phyloP scores from a whole-genome alignment of 2,113 vertebrate species.

The Mystacornis crossleyi region DNA sequence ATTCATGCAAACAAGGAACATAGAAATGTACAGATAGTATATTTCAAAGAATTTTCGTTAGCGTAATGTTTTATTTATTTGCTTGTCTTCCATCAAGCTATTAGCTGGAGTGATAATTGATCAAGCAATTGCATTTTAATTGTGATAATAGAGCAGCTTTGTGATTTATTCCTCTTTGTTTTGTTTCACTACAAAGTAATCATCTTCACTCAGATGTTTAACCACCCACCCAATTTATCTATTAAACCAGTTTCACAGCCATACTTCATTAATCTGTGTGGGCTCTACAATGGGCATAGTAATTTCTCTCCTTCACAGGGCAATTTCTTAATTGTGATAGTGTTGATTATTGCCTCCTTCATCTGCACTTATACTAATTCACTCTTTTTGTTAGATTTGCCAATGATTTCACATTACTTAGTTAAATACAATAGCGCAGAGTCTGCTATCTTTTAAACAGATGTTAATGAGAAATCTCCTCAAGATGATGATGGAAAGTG shows the following conservation, averaged over 20 bases:
- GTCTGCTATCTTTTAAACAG: not conserved
- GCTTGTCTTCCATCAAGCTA: constrained; percentile 23
- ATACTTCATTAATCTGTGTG: constrained; percentile 53
- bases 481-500: not conserved
- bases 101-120: constrained; percentile 53
- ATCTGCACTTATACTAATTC: not conserved
- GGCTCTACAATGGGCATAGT: not conserved
- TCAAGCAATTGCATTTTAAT: constrained; percentile 57
- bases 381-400: not conserved
- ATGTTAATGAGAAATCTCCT: not conserved
- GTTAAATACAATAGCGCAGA: not conserved
- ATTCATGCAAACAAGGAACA: not conserved
- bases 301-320: not conserved
- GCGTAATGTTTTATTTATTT: constrained; percentile 48
- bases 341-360: not conserved
- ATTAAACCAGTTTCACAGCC: constrained; percentile 28
- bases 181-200: constrained; percentile 63
- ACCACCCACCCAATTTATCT: constrained; percentile 48
- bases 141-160: constrained; percentile 23
- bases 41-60: not conserved
- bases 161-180: constrained; percentile 69
- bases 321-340: constrained; percentile 1
- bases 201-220: constrained; percentile 47
- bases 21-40: not conserved
- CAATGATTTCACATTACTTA: not conserved